phyloP scores from a whole-genome alignment of 1,140 invertebrate genomes.

The Diabrotica virgifera region DNA sequence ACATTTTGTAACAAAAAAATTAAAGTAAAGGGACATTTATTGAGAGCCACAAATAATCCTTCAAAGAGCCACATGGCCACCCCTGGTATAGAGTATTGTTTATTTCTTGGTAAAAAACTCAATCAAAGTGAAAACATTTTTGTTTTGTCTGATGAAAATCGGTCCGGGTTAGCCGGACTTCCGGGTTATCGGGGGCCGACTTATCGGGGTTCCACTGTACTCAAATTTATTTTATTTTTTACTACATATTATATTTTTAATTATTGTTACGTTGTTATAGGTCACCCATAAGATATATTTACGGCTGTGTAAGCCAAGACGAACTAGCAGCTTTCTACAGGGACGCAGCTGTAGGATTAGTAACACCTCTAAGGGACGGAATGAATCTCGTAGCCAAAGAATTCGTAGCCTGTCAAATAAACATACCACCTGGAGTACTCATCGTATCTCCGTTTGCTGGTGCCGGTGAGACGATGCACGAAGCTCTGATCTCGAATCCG shows the following conservation, averaged over 20 bases:
- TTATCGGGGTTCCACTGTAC: too few species aligned
- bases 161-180: too few species aligned
- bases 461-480: conserved; percentile 88
- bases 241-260: conserved; percentile 49
- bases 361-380: conserved; percentile 83
- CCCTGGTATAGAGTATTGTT: too few species aligned
- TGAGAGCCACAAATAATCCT: too few species aligned
- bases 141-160: too few species aligned
- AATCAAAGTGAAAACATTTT: too few species aligned
- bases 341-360: conserved; percentile 76
- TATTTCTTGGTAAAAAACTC: too few species aligned
- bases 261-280: conserved; percentile 61
- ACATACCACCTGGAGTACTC: conserved; percentile 79
- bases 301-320: conserved; percentile 81
- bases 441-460: conserved; percentile 89
- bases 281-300: conserved; percentile 84
- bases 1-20: too few species aligned
- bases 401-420: conserved; percentile 89
- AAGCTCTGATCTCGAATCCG: conserved; percentile 80
- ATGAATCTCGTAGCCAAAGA: conserved; percentile 95
- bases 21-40: too few species aligned
- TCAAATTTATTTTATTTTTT: neutral
- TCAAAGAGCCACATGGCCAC: too few species aligned
- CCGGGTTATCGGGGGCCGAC: too few species aligned
- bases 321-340: conserved; percentile 82